phyloP scores from a whole-genome alignment of 1,140 invertebrate species.

The Camponotus vicinus region DNA sequence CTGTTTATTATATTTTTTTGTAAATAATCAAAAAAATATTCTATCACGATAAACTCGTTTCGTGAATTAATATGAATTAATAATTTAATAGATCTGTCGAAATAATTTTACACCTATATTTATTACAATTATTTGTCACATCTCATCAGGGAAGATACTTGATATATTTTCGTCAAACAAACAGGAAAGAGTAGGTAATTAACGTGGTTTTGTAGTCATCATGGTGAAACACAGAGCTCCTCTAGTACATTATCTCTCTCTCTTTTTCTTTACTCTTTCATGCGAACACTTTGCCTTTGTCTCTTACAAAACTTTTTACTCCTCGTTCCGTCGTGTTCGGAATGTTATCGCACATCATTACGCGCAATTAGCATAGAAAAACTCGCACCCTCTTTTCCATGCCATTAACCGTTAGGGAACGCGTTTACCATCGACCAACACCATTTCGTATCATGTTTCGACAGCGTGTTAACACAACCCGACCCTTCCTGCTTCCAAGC shows the following conservation, averaged over 20 bases:
- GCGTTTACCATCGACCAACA: not conserved
- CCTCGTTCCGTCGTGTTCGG: slow-evolving; percentile 17
- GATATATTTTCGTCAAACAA: slow-evolving; percentile 50
- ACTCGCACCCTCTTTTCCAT: slow-evolving; percentile 60
- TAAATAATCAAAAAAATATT: not conserved
- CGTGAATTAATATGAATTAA: slow-evolving; percentile 33
- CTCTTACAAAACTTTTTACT: slow-evolving; percentile 12
- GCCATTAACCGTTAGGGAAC: slow-evolving; percentile 67
- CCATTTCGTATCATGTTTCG: slow-evolving; percentile 29
- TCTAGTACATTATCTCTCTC: slow-evolving; percentile 15
- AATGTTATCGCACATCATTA: slow-evolving; percentile 59
- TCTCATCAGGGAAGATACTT: slow-evolving; percentile 12
- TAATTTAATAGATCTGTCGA: not conserved
- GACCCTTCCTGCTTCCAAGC: not conserved
- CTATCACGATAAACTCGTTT: not conserved
- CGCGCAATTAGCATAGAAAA: slow-evolving; percentile 69
- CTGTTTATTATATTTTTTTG: too few species aligned
- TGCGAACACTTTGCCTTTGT: slow-evolving; percentile 24
- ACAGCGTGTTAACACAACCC: not conserved
- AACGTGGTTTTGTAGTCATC: slow-evolving; percentile 62
- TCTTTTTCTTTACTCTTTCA: not conserved
- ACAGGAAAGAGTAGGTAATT: slow-evolving; percentile 58
- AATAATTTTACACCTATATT: slow-evolving; percentile 21
- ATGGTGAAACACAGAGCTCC: slow-evolving; percentile 13
- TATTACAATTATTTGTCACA: slow-evolving; percentile 8